Evolutionary conservation across 2,888 invertebrate species (phyloP).

Genomic region (Cylloceria caligata): DNA sequence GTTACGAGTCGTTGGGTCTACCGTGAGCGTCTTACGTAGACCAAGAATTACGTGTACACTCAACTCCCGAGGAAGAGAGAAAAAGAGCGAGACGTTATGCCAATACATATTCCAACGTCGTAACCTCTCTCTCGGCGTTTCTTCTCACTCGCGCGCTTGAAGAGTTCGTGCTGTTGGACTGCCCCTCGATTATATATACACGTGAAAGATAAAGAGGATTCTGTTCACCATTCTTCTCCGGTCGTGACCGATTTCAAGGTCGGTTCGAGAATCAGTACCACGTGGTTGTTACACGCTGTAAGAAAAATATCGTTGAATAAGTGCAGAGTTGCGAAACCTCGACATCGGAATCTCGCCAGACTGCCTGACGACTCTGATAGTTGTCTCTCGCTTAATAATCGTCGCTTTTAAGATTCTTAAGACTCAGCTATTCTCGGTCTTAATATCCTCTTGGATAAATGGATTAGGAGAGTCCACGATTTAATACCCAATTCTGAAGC

Average conservation of each 20-base stretch:
- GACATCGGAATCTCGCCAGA: constrained; percentile 56
- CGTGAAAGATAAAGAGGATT: constrained; percentile 39
- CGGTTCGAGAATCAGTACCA: constrained; percentile 35
- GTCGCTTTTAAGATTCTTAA: neutral
- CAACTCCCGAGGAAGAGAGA: constrained; percentile 1
- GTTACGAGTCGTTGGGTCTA: constrained; percentile 74
- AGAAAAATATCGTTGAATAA: constrained; percentile 31
- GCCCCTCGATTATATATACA: constrained; percentile 29
- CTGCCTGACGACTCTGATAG: constrained; percentile 41
- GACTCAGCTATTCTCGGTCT: neutral
- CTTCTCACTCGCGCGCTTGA: constrained; percentile 24
- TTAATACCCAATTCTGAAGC: constrained; percentile 13
- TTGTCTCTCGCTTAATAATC: neutral
- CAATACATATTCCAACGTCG: constrained; percentile 45
- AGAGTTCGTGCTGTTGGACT: constrained; percentile 21
- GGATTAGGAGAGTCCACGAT: neutral
- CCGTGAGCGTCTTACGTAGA: constrained; percentile 65
- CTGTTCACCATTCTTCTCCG: constrained; percentile 56
- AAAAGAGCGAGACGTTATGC: constrained; percentile 22
- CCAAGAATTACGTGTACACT: constrained; percentile 58
- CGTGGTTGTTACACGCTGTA: constrained; percentile 38
- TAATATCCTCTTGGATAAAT: constrained; percentile 19
- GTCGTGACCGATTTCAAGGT: constrained; percentile 71
- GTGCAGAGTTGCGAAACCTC: constrained; percentile 16
- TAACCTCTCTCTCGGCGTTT: constrained; percentile 13